A percentile compares a stretch with the other conserved stretches of the same genome.
Conservation (phyloP, 2,888 invertebrate species). For the Nomada fucata region DNA sequence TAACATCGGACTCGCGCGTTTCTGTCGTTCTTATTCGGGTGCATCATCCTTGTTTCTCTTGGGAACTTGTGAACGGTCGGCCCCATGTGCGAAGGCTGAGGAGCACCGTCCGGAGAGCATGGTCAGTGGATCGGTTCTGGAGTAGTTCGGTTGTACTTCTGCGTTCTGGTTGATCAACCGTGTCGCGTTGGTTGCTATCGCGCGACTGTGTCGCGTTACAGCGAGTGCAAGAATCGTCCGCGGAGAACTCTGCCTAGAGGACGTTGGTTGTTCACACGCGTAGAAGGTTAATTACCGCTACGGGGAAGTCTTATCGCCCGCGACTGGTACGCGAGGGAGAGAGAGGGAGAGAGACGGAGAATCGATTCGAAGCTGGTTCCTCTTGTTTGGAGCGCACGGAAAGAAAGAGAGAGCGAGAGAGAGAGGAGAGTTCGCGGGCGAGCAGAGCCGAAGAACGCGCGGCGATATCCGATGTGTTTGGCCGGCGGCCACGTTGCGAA, state of each 20-base stretch:
- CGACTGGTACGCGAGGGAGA: background rate
- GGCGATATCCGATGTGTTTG: slow-evolving; percentile 64
- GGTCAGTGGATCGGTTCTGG: background rate
- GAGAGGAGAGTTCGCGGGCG: background rate
- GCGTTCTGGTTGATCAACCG: background rate
- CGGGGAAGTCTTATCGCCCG: background rate
- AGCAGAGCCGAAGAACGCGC: slow-evolving; percentile 8
- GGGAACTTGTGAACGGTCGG: background rate
- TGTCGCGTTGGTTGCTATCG: background rate
- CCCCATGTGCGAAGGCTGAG: slow-evolving; percentile 8
- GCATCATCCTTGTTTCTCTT: background rate
- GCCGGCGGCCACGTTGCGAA: slow-evolving; percentile 61
- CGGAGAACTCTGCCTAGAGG: background rate
- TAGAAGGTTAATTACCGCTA: background rate
- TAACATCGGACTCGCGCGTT: background rate
- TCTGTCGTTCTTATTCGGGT: background rate
- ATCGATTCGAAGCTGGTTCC: slow-evolving; percentile 17
- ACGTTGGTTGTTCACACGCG: background rate
- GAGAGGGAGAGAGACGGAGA: background rate
- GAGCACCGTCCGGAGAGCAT: background rate
- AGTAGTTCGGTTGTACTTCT: background rate
- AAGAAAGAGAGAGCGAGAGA: background rate
- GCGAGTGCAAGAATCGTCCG: background rate
- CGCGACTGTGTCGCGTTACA: background rate
- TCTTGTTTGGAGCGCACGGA: background rate